phyloP scores from a whole-genome alignment of 2,797 vertebrate genomes.

The Hapalemur alaotrensis region DNA sequence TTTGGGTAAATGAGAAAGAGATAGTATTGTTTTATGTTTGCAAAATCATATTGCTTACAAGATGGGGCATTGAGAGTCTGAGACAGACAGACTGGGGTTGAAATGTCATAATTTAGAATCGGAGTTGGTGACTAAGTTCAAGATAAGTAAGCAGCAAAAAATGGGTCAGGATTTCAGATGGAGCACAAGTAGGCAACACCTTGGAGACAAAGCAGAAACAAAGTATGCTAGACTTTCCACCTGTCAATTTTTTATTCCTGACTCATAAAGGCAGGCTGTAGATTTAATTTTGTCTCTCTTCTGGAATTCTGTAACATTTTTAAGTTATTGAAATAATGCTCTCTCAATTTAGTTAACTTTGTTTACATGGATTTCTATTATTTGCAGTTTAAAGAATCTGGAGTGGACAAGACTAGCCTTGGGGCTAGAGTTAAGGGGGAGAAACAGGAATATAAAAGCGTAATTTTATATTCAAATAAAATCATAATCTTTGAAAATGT shows the following conservation, averaged over 20 bases:
- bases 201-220: not conserved
- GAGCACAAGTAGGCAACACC: not conserved
- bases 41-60: too few species aligned
- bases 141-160: not conserved
- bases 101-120: not conserved
- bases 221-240: not conserved
- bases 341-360: not conserved
- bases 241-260: not conserved
- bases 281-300: not conserved
- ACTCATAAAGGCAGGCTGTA: not conserved
- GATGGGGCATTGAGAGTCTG: not conserved
- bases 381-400: not conserved
- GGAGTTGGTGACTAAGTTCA: not conserved
- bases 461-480: not conserved
- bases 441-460: not conserved
- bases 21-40: not conserved
- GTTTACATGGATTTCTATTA: not conserved
- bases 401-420: not conserved
- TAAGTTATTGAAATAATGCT: not conserved
- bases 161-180: not conserved
- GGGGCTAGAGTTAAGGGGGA: not conserved
- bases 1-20: not conserved
- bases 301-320: not conserved
- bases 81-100: not conserved
- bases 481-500: not conserved